These are phyloP conservation scores for Deladenus siricidicola DNA, from an alignment of 2,888 invertebrate genomes.

Conservation along the genomic window DNA sequence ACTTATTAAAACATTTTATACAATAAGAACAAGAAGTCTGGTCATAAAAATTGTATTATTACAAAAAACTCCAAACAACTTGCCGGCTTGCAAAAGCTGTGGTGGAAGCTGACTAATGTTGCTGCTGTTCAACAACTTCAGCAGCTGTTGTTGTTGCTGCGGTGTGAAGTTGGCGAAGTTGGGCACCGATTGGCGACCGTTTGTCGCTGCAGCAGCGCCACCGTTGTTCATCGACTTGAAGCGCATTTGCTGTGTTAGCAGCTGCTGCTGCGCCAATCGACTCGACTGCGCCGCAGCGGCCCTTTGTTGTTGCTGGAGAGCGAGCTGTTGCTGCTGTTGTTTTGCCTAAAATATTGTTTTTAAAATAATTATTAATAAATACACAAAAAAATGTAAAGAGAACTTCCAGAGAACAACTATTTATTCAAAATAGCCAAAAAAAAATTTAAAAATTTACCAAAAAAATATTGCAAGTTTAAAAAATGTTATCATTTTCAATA, in stretches of 20 bases:
- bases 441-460: too few species aligned
- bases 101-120: slow-evolving; percentile 6
- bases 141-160: slow-evolving; percentile 1
- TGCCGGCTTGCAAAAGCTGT: slow-evolving; percentile 20
- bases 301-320: slow-evolving; percentile 19
- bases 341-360: not conserved
- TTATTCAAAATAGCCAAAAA: too few species aligned
- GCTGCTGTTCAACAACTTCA: not conserved
- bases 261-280: slow-evolving; percentile 6
- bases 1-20: too few species aligned
- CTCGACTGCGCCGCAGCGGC: slow-evolving; percentile 9
- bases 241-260: slow-evolving; percentile 5
- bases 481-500: too few species aligned
- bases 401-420: too few species aligned
- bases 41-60: too few species aligned
- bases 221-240: not conserved
- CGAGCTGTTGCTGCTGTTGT: slow-evolving; percentile 8
- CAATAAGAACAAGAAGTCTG: too few species aligned
- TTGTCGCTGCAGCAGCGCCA: slow-evolving; percentile 3
- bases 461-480: too few species aligned
- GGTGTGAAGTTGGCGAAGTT: not conserved
- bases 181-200: not conserved
- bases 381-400: too few species aligned
- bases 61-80: too few species aligned
- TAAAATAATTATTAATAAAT: not conserved